Percentiles rank a stretch among this genome's conserved stretches.
Evolutionary conservation across 2,888 invertebrate species (phyloP).

Genomic region (Crioceris asparagi): DNA sequence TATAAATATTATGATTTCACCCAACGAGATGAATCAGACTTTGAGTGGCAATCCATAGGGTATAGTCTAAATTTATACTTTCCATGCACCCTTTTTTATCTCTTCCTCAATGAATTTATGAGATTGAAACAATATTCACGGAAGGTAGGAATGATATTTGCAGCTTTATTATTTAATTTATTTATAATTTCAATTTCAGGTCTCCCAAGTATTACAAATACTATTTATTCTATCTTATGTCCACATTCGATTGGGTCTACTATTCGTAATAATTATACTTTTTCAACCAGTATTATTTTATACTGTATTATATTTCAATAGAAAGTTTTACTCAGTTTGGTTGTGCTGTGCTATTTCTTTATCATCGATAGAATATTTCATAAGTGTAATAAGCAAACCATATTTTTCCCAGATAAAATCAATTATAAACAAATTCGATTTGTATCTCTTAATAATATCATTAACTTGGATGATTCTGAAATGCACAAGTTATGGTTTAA

Average conservation of each 20-base stretch:
- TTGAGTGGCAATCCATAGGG: conserved; percentile 60
- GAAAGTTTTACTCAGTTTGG: conserved; percentile 44
- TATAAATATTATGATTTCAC: conserved; percentile 43
- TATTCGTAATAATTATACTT: conserved; percentile 21
- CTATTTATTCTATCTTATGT: conserved; percentile 39
- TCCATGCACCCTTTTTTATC: conserved; percentile 47
- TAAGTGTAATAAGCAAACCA: conserved; percentile 16
- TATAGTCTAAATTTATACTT: conserved; percentile 42
- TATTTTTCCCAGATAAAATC: conserved; percentile 16
- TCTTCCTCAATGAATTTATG: conserved; percentile 43
- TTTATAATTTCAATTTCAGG: conserved; percentile 27
- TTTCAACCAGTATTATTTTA: conserved; percentile 47
- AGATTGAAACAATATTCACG: conserved; percentile 24
- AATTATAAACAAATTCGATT: conserved; percentile 33
- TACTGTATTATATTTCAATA: conserved; percentile 31
- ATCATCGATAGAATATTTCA: conserved; percentile 23
- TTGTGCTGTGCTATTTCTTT: conserved; percentile 42
- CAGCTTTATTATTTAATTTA: neutral
- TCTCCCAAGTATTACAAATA: conserved; percentile 45
- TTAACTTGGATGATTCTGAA: conserved; percentile 64
- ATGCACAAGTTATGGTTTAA: conserved; percentile 65
- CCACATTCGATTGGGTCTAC: conserved; percentile 17
- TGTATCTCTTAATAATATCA: conserved; percentile 44
- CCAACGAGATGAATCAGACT: conserved; percentile 54
- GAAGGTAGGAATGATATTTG: conserved; percentile 11